phyloP scores from a whole-genome alignment of 1,140 invertebrate genomes.

The Ctenoplectra terminalis region DNA sequence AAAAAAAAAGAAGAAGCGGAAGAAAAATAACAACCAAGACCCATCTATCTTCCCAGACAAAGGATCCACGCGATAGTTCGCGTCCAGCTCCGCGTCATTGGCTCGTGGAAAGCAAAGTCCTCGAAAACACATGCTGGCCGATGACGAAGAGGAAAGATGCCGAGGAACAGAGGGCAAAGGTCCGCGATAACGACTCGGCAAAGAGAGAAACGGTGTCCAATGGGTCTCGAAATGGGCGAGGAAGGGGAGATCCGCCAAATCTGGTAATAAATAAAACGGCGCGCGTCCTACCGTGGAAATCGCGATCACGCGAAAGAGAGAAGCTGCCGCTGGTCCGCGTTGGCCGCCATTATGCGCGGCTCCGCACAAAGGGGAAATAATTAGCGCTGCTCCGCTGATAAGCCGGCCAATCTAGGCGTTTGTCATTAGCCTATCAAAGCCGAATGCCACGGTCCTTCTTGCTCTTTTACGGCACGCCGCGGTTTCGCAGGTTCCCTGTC shows the following conservation, averaged over 20 bases:
- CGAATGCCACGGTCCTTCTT: slow-evolving; percentile 66
- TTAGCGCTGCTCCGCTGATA: slow-evolving; percentile 80
- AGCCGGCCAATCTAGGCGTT: slow-evolving; percentile 80
- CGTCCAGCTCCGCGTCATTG: background rate
- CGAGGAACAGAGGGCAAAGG: slow-evolving; percentile 44
- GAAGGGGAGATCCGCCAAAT: background rate
- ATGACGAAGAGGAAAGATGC: background rate
- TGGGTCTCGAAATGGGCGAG: background rate
- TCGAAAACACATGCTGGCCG: background rate
- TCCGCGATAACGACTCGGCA: slow-evolving; percentile 52
- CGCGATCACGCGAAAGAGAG: slow-evolving; percentile 37
- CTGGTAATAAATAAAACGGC: slow-evolving; percentile 58
- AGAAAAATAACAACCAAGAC: background rate
- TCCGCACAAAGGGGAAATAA: slow-evolving; percentile 81
- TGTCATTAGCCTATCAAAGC: slow-evolving; percentile 83
- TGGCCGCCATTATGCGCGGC: slow-evolving; percentile 75
- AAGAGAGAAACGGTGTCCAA: slow-evolving; percentile 46
- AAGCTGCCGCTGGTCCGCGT: slow-evolving; percentile 23
- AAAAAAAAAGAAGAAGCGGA: too few relatives aligned
- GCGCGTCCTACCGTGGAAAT: slow-evolving; percentile 54
- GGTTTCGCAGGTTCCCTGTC: slow-evolving; percentile 9
- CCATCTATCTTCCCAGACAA: slow-evolving; percentile 1
- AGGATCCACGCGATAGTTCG: slow-evolving; percentile 10
- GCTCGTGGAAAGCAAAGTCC: background rate
- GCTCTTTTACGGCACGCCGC: slow-evolving; percentile 29